Evolutionary conservation across 2,797 vertebrate genomes (phyloP), one percentile per base, ranked within the genome.

Genomic region (Cossypha polioptera): DNA sequence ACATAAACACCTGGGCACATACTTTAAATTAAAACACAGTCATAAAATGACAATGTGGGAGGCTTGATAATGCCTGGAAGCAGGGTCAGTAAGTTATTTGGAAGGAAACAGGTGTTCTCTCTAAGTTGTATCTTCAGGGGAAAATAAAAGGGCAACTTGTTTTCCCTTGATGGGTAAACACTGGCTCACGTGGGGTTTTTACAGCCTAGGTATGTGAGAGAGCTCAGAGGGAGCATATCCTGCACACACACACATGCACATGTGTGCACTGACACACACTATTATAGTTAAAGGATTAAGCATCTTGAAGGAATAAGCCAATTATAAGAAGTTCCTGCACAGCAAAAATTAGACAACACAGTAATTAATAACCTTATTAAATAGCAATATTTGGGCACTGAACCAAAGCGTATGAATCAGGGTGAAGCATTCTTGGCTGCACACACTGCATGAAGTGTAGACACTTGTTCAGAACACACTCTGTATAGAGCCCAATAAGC

Each of bases 281-380:
- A 8, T 38, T 84, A n/a, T 14, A 76, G 68, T 83, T 74, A 71
- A 71, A 91, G 94, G 93, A 93, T 88, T 89, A 84, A 95, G 89
- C 71, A 86, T 97, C 62, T 88, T 81, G 89, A 95, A 97, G 48
- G 82, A 92, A 55, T 96, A 95, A 95, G 76, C 91, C 95, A 95
- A 93, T 97, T 97, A 96, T 92, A 96, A 97, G 92, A 97, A 97
- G 84, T 90, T 97, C 79, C 89, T 81, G 90, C 89, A 89, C 48
- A 74, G 95, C 94, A 97, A 96, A 97, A 97, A 96, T 95, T 95
- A 94, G 95, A 97, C 95, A 96, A 95, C 95, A 94, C 91, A 61
- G 28, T 97, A 97, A 97, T 97, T 97, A 97, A 97, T 97, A 97
- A 98, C 97, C 93, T 96, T 97, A 97, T 97, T 97, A 97, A 97